Percentiles rank a stretch among this genome's conserved stretches.
Conservation (phyloP, 2,888 invertebrate genomes). For the Steromphala cineraria region DNA sequence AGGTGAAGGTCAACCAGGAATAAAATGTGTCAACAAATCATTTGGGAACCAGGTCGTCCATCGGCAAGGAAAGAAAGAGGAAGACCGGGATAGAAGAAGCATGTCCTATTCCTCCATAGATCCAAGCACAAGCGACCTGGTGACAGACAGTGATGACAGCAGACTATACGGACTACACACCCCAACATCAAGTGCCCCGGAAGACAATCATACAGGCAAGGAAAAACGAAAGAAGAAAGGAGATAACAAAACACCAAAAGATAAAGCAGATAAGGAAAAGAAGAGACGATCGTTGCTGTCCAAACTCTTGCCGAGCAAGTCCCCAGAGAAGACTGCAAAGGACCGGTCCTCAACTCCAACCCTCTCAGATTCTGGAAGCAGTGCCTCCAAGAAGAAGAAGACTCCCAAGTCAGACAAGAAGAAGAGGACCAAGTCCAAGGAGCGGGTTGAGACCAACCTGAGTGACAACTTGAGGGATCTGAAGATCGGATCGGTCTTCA, state of each 20-base stretch:
- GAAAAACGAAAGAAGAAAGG: slow-evolving; percentile 51
- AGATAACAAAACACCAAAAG: slow-evolving; percentile 25
- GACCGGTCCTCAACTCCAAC: slow-evolving; percentile 18
- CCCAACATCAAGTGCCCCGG: slow-evolving; percentile 23
- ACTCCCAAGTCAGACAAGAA: slow-evolving; percentile 52
- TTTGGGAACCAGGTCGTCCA: background rate
- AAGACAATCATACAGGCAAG: slow-evolving; percentile 37
- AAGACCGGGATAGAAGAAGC: slow-evolving; percentile 27
- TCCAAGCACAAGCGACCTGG: slow-evolving; percentile 48
- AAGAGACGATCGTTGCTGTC: slow-evolving; percentile 66
- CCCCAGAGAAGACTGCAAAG: slow-evolving; percentile 42
- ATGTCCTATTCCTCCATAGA: slow-evolving; percentile 35
- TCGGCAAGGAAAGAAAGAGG: background rate
- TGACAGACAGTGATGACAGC: slow-evolving; percentile 57
- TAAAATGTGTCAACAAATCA: slow-evolving; percentile 19
- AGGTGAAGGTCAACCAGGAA: slow-evolving; percentile 84
- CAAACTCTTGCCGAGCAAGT: slow-evolving; percentile 61
- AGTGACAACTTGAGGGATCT: slow-evolving; percentile 55
- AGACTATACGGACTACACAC: background rate
- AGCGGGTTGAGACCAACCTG: slow-evolving; percentile 35
- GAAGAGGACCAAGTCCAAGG: slow-evolving; percentile 47
- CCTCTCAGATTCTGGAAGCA: background rate
- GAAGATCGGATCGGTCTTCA: slow-evolving; percentile 60
- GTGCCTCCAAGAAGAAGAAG: slow-evolving; percentile 26
- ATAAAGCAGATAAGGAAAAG: slow-evolving; percentile 53